A percentile compares a stretch with the other conserved stretches of the same genome.
Conservation (phyloP, 1,140 invertebrate species). For the Cherax quadricarinatus region DNA sequence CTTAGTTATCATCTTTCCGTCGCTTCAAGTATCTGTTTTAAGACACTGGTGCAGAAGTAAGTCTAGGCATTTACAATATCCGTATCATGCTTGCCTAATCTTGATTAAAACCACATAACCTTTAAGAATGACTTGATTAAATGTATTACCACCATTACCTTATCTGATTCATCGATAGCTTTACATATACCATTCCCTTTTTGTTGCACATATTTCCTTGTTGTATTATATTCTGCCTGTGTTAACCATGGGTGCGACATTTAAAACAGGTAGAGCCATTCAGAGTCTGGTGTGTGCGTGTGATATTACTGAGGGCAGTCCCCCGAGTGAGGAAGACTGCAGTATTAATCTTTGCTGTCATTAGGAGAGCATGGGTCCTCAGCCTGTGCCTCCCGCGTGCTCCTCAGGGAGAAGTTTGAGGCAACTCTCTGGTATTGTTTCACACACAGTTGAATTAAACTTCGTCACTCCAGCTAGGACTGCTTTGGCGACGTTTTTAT, state of each 20-base stretch:
- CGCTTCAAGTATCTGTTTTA: slow-evolving; percentile 34
- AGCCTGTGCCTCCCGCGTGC: slow-evolving; percentile 6
- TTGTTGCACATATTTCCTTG: too few species aligned
- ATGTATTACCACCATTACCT: too few species aligned
- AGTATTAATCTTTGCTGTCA: slow-evolving; percentile 45
- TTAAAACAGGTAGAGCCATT: not conserved
- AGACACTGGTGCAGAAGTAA: too few species aligned
- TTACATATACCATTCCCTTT: too few species aligned
- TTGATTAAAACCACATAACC: too few species aligned
- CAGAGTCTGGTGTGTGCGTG: not conserved
- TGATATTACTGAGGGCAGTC: not conserved
- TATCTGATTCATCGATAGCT: too few species aligned
- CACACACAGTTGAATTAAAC: slow-evolving; percentile 35
- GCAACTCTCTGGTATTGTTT: slow-evolving; percentile 21
- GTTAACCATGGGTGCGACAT: not conserved
- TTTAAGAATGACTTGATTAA: too few species aligned
- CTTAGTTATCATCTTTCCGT: not conserved
- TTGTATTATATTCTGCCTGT: too few species aligned
- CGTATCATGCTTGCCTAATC: too few species aligned
- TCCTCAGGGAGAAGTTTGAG: slow-evolving; percentile 16
- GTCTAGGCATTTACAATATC: too few species aligned
- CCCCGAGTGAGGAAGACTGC: slow-evolving; percentile 20
- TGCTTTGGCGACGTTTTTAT: not conserved
- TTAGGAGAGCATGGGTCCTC: slow-evolving; percentile 26
- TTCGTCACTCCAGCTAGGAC: slow-evolving; percentile 4